phyloP scores from a whole-genome alignment of 2,888 invertebrate species.

The Pimpla rufipes region DNA sequence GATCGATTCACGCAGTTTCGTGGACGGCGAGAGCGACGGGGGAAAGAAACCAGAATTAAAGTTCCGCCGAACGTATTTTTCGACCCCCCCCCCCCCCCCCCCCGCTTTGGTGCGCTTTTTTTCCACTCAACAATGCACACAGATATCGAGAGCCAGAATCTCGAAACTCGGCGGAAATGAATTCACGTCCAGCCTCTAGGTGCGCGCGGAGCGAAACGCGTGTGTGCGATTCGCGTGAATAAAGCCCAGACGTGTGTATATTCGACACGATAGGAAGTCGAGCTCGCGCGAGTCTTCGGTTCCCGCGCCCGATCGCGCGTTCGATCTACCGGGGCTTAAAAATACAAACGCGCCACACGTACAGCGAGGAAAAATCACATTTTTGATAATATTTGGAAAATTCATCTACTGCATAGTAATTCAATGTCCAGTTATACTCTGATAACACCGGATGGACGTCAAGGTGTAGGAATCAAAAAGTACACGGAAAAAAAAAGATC shows the following conservation, averaged over 20 bases:
- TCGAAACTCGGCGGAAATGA: conserved; percentile 65
- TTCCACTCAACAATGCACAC: conserved; percentile 36
- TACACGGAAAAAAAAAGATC: too few species aligned
- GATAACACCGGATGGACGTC: too few species aligned
- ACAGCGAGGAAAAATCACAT: background rate
- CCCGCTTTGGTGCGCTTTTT: background rate
- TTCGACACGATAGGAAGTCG: conserved; percentile 45
- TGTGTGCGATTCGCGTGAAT: conserved; percentile 34
- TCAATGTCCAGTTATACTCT: too few species aligned
- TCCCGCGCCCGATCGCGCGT: conserved; percentile 49
- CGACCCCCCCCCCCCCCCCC: background rate
- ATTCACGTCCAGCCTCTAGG: conserved; percentile 46
- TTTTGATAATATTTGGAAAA: too few species aligned
- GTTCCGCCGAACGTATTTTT: conserved; percentile 56
- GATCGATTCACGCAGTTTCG: conserved; percentile 11
- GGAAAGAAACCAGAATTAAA: conserved; percentile 47
- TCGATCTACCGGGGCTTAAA: conserved; percentile 59
- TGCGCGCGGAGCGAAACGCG: conserved; percentile 31
- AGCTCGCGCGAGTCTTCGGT: conserved; percentile 26
- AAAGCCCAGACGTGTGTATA: conserved; percentile 43
- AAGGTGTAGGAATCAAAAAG: too few species aligned
- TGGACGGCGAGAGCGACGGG: background rate
- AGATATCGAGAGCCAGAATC: conserved; percentile 62
- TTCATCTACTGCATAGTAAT: too few species aligned
- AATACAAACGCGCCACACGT: conserved; percentile 38